Evolutionary conservation across 1,140 invertebrate genomes (phyloP), one percentile per base, ranked within the genome.

Genomic region (Phocides pigmalion): DNA sequence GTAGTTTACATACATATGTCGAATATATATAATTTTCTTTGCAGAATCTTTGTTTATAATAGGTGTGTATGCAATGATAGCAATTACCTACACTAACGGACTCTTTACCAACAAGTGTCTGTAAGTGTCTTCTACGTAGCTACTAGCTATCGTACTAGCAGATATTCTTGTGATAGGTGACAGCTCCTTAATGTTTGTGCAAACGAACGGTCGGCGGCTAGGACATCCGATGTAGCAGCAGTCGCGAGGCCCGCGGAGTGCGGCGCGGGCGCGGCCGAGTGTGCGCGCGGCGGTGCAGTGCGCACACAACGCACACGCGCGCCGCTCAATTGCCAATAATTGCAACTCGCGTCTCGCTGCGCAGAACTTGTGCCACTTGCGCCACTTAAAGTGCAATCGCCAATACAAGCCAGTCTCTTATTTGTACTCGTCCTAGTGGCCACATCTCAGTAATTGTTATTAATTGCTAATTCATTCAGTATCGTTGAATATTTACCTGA

Each of bases 331-430:
- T 50, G 47, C 25, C 47, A 50, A 50, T 50, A 50, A 50, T 50
- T 50, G 47, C 25, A 35, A 16, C 14, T 35, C 47, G 47, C 47
- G 25, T 32, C 22, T 50, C 47, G 47, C 20, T 50, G 25, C 15
- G 47, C 46, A 50, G 47, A 28, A 32, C 47, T 50, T 50, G 47
- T 50, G 47, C 47, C 47, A 50, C 47, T 50, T 50, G 47, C 25
- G 25, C 25, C 47, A 32, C 47, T 50, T 50, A 50, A 50, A 50
- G 47, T 50, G 47, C 47, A 50, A 50, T 11, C 4, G 19, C 19
- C 5, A 14, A 47, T 28, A 50, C 47, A 16, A 50, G 25, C 47
- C 25, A 46, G 12, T 15, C 20, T 14, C 14, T n/a, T 49, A 28
- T 49, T 47, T 14, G 19, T 20, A 47, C 19, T 22, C 19, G 19